A percentile compares a stretch with the other conserved stretches of the same genome.
Evolutionary conservation across 1,140 invertebrate species (phyloP).

Genomic region (Babylonia areolata): DNA sequence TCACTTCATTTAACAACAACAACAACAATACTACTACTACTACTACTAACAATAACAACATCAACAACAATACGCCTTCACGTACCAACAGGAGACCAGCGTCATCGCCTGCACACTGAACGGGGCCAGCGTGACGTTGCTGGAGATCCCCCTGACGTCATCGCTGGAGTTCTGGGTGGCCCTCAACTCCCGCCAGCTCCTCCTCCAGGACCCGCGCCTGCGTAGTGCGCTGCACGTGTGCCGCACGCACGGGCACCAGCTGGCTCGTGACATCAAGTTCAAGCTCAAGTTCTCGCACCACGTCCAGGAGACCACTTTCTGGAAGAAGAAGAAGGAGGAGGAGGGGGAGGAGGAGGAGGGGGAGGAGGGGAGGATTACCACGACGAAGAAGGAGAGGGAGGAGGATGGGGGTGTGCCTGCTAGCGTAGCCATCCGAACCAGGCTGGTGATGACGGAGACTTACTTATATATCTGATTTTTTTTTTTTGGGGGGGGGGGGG

Average conservation of each 20-base stretch:
- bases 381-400: background rate
- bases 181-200: slow-evolving; percentile 48
- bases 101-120: slow-evolving; percentile 52
- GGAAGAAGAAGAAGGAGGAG: slow-evolving; percentile 27
- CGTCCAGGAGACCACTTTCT: slow-evolving; percentile 36
- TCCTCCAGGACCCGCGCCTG: slow-evolving; percentile 41
- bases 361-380: no score
- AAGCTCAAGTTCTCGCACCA: slow-evolving; percentile 55
- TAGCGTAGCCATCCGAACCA: slow-evolving; percentile 47
- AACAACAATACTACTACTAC: no score
- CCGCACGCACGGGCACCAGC: slow-evolving; percentile 29
- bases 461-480: slow-evolving; percentile 45
- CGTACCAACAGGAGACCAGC: slow-evolving; percentile 52
- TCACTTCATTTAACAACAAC: no score
- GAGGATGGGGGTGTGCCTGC: no score
- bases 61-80: no score
- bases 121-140: slow-evolving; percentile 41
- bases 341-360: slow-evolving; percentile 22
- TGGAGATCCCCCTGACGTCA: slow-evolving; percentile 53
- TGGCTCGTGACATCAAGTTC: slow-evolving; percentile 52
- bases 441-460: slow-evolving; percentile 48
- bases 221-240: slow-evolving; percentile 45
- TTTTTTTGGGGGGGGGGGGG: no score
- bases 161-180: slow-evolving; percentile 54
- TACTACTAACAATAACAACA: no score